Conservation (phyloP, 2,888 invertebrate genomes). For the Sphaerophoria taeniata region DNA sequence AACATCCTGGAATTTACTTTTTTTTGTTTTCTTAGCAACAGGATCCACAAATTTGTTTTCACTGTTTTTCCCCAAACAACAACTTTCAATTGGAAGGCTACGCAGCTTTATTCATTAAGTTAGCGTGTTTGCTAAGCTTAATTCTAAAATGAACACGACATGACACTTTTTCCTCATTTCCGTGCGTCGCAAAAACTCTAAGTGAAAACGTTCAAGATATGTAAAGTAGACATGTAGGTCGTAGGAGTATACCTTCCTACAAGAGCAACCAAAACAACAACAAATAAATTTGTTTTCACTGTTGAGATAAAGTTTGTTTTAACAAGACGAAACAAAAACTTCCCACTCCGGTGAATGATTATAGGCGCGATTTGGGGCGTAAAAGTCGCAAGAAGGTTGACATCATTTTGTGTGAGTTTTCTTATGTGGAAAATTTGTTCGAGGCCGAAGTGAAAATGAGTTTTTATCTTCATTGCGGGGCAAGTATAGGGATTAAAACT, state of each 20-base stretch:
- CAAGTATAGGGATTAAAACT: not conserved
- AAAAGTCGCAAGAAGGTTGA: slow-evolving; percentile 13
- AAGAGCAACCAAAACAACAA: slow-evolving; percentile 1
- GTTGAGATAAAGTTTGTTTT: slow-evolving; percentile 41
- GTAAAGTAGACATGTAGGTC: slow-evolving; percentile 50
- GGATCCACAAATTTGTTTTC: not conserved
- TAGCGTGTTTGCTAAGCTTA: slow-evolving; percentile 4
- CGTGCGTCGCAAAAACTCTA: slow-evolving; percentile 15
- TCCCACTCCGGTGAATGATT: not conserved
- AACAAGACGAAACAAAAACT: slow-evolving; percentile 20
- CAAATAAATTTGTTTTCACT: slow-evolving; percentile 17
- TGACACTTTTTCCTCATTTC: not conserved
- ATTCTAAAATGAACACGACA: not conserved
- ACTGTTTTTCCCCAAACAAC: not conserved
- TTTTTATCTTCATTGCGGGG: not conserved
- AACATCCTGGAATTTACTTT: not conserved
- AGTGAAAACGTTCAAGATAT: slow-evolving; percentile 51
- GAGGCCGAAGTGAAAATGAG: slow-evolving; percentile 28
- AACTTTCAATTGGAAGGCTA: not conserved
- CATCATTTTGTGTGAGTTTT: slow-evolving; percentile 37
- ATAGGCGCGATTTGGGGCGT: not conserved
- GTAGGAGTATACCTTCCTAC: not conserved
- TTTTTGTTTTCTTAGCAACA: slow-evolving; percentile 1
- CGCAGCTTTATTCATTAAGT: not conserved
- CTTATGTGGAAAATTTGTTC: slow-evolving; percentile 55